Evolutionary conservation across 2,888 invertebrate species (phyloP), one percentile per base, ranked within the genome.

Genomic region (Shargacucullia verbasci): DNA sequence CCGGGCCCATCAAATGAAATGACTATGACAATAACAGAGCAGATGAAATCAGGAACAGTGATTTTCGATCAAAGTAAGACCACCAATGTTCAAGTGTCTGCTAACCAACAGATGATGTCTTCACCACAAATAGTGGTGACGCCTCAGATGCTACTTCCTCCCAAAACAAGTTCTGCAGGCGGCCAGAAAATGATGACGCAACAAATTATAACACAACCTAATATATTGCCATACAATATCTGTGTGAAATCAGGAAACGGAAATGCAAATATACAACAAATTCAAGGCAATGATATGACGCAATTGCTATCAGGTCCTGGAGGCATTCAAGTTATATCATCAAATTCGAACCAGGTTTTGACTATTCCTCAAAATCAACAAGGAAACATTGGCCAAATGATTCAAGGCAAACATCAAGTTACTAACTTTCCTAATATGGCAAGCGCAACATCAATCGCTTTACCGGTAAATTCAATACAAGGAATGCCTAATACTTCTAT

Each of bases 121-220:
- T 92, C 94, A 25, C 94, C 94, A 10, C 94, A 94, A 81, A 92
- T 94, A 47, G 94, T 94, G 25, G 94, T 94, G 8, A 94, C 94
- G 0, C 94, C 94, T 13, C 94, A 94, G 70, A 92, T 94, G 92
- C 76, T 94, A 44, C 70, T 92, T 20, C 94, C 94, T 4, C 90
- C 94, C 1, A 94, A 94, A 81, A 91, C 91, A 25, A 91, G 88
- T 70, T 79, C 88, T 8, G 85, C 89, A 2, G 77, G 82, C 27
- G 88, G 87, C 1, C 91, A 92, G 58, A 94, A 94, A 78, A 84
- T 93, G 4, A 88, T 93, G 85, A 69, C 89, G 0, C 90, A 92
- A 0, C 94, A 94, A 75, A 85, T 94, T 49, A 91, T 94, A 41
- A 89, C 93, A n/a, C 94, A 94, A 74, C 90, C 88, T 11, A 89